Evolutionary conservation across 2,113 vertebrate genomes (phyloP).

Genomic region (Neotoma lepida): DNA sequence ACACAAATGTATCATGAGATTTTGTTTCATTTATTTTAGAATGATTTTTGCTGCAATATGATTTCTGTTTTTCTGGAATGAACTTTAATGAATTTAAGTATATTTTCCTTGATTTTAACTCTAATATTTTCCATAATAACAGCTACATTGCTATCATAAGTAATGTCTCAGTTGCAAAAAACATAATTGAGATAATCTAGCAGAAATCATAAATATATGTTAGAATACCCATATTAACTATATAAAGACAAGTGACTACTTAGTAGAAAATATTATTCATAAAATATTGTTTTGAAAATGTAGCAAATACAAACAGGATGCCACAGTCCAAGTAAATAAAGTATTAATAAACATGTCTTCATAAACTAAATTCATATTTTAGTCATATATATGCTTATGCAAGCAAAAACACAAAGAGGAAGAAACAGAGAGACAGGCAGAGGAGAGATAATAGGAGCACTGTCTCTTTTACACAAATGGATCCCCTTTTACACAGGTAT

Average conservation of each 20-base stretch:
- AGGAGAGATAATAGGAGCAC: neutral
- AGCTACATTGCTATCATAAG: neutral
- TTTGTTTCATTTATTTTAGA: constrained; percentile 42
- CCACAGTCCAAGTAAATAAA: neutral
- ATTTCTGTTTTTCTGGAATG: neutral
- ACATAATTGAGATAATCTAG: neutral
- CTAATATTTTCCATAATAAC: neutral
- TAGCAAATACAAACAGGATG: neutral
- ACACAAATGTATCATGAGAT: neutral
- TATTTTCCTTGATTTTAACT: constrained; percentile 48
- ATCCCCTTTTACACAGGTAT: neutral
- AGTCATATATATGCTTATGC: neutral
- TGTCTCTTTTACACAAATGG: neutral
- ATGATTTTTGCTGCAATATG: neutral
- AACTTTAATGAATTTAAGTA: constrained; percentile 1
- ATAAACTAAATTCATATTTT: neutral
- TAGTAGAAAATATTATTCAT: neutral
- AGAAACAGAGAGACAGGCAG: neutral
- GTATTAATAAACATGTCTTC: neutral
- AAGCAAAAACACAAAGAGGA: neutral
- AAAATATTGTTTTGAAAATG: neutral
- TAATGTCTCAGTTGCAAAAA: neutral
- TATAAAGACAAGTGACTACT: neutral
- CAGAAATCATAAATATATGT: neutral
- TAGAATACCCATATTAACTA: neutral